Evolutionary conservation across 2,888 invertebrate genomes (phyloP).

Genomic region (Clitarchus hookeri): DNA sequence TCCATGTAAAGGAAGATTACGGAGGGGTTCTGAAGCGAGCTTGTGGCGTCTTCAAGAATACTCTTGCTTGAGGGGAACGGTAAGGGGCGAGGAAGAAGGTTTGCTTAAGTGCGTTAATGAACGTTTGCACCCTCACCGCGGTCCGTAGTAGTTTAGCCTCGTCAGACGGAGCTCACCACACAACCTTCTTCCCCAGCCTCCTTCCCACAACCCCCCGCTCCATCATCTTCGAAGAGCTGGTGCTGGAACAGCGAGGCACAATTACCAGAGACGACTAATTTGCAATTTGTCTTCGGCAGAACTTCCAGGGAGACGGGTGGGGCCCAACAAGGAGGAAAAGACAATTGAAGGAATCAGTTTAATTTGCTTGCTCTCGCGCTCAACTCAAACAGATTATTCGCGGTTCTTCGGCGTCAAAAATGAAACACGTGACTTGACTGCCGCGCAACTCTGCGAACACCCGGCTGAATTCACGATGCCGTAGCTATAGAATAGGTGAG

Average conservation of each 20-base stretch:
- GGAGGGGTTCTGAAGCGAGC: neutral
- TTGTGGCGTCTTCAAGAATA: neutral
- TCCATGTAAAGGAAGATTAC: neutral
- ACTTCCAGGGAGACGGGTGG: neutral
- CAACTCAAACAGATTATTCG: neutral
- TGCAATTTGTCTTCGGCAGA: neutral
- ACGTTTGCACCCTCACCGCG: slow-evolving; percentile 15
- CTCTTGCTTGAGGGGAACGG: neutral
- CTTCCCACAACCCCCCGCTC: neutral
- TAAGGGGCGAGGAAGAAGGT: neutral
- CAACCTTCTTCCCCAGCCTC: no score
- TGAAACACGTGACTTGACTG: neutral
- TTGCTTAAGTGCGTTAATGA: slow-evolving; percentile 24
- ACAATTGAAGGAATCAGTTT: slow-evolving; percentile 14
- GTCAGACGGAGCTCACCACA: neutral
- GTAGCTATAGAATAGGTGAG: neutral
- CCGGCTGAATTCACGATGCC: neutral
- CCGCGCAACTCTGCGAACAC: neutral
- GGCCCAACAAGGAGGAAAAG: neutral
- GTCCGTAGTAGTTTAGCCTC: slow-evolving; percentile 11
- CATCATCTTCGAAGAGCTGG: neutral
- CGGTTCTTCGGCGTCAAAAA: neutral
- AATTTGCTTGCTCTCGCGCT: slow-evolving; percentile 14
- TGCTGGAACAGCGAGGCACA: neutral
- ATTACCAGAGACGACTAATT: slow-evolving; percentile 10